phyloP scores from a whole-genome alignment of 2,888 invertebrate genomes.

The Frankliniella intonsa region DNA sequence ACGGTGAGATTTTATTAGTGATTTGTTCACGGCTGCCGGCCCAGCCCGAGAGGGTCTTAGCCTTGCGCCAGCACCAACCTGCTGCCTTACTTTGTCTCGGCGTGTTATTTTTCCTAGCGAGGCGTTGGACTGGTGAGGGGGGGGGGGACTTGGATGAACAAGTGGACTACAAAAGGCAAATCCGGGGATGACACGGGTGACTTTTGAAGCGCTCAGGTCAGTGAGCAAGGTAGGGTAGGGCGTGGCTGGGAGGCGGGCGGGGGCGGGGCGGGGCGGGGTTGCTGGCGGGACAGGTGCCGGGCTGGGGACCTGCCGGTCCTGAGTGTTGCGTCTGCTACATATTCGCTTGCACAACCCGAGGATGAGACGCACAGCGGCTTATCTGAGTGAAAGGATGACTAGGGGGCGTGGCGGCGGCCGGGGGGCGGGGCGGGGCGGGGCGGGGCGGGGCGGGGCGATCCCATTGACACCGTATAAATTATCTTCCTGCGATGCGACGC shows the following conservation, averaged over 20 bases:
- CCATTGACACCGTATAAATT: constrained; percentile 23
- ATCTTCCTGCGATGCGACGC: neutral
- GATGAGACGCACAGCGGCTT: too few species aligned
- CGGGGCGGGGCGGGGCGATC: neutral
- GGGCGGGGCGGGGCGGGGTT: neutral
- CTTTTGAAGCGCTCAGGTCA: neutral
- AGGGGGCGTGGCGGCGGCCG: neutral
- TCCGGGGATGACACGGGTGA: neutral
- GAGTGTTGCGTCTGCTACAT: too few species aligned
- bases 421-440: neutral
- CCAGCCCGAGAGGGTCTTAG: too few species aligned
- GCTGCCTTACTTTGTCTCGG: neutral
- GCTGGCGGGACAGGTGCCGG: too few species aligned
- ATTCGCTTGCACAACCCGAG: too few species aligned
- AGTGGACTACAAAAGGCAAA: neutral
- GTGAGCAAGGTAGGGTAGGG: neutral
- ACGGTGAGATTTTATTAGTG: too few species aligned
- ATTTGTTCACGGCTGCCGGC: too few species aligned
- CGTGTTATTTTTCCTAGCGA: neutral
- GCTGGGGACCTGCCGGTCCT: too few species aligned
- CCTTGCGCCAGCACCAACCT: too few species aligned
- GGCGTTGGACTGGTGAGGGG: neutral
- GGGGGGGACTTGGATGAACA: neutral
- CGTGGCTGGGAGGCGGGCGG: neutral
- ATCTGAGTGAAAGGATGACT: neutral